These are phyloP conservation scores for Perccottus glenii DNA, from an alignment of 2,113 vertebrate genomes.

Conservation along the genomic window DNA sequence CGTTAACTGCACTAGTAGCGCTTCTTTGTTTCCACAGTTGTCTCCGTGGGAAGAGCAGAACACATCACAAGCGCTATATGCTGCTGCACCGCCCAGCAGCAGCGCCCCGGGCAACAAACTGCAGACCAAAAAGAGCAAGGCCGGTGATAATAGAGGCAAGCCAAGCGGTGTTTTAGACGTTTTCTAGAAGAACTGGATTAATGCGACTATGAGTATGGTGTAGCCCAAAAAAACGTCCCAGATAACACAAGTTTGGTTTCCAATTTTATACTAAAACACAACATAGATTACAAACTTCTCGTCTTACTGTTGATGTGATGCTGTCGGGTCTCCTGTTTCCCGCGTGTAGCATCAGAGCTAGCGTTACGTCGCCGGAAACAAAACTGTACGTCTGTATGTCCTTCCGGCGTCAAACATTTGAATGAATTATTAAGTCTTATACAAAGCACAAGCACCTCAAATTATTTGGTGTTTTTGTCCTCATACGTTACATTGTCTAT, in stretches of 20 bases:
- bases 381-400: slow-evolving; percentile 14
- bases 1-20: background rate
- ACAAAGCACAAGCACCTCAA: too few species aligned
- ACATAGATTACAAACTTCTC: slow-evolving; percentile 3
- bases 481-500: background rate
- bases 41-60: background rate
- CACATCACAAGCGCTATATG: background rate
- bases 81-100: slow-evolving; percentile 7
- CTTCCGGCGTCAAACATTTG: slow-evolving; percentile 53
- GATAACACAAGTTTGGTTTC: too few species aligned
- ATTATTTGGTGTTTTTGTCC: background rate
- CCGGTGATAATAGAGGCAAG: slow-evolving; percentile 29
- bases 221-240: too few species aligned
- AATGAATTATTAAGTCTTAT: background rate
- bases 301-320: slow-evolving; percentile 65
- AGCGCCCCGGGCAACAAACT: background rate
- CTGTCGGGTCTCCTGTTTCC: slow-evolving; percentile 72
- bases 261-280: background rate
- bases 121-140: slow-evolving; percentile 38
- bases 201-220: too few species aligned
- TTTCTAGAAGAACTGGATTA: background rate
- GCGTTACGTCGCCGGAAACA: slow-evolving; percentile 69
- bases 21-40: slow-evolving; percentile 7
- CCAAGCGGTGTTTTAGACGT: slow-evolving; percentile 1
- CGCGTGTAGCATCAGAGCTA: slow-evolving; percentile 80